phyloP scores from a whole-genome alignment of 92 coral and sea anemone species.

The Siderastrea radians region DNA sequence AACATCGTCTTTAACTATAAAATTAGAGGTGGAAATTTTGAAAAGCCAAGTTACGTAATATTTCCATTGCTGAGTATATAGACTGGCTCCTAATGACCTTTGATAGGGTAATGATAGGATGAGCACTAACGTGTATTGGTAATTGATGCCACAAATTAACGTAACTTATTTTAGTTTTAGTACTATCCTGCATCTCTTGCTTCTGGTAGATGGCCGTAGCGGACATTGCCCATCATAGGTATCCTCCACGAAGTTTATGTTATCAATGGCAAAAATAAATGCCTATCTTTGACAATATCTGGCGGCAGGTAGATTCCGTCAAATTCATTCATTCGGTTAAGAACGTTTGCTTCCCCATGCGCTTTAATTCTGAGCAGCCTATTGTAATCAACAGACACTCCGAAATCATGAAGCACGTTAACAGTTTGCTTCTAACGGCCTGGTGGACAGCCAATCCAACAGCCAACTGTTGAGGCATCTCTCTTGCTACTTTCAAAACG shows the following conservation, averaged over 20 bases:
- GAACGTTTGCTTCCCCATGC: neutral
- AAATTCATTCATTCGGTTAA: neutral
- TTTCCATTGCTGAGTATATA: no score
- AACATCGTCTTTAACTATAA: no score
- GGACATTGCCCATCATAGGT: constrained; percentile 58
- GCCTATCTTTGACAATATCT: constrained; percentile 26
- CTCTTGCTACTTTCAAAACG: neutral
- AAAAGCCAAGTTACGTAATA: no score
- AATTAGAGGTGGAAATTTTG: no score
- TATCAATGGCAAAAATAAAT: constrained; percentile 47
- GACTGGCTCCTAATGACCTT: no score
- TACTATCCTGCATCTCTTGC: constrained; percentile 28
- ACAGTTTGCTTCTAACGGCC: constrained; percentile 42
- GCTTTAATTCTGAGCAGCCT: constrained; percentile 27
- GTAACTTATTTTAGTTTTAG: neutral
- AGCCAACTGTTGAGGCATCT: constrained; percentile 71
- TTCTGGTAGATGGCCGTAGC: constrained; percentile 68
- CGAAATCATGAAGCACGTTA: constrained; percentile 54
- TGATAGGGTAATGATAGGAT: no score
- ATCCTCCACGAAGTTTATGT: constrained; percentile 71
- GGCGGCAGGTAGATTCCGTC: constrained; percentile 50
- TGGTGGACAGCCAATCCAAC: constrained; percentile 60
- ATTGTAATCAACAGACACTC: constrained; percentile 58
- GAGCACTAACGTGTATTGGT: no score
- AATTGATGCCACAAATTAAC: no score